Evolutionary conservation across 2,113 vertebrate species (phyloP), one percentile per base, ranked within the genome.

Genomic region (Megaceryle torquata): DNA sequence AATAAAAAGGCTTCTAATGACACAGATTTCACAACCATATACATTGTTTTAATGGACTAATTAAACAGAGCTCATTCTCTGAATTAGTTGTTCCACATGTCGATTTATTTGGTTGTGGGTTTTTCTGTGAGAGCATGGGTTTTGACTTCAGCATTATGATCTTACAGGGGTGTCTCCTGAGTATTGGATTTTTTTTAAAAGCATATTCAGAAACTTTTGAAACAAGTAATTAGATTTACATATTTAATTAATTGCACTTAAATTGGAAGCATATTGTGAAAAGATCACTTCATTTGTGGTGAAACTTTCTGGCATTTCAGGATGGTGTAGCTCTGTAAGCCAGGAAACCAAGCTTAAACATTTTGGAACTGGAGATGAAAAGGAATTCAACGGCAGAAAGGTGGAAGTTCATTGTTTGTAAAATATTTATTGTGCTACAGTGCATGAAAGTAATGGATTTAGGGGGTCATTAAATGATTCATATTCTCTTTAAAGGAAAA

Each of bases 161-260:
- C 33, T 71, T 67, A 86, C 81, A 53, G 43, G 75, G 72, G 43
- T 60, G 88, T 91, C 48, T 43, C 63, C 86, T 87, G 15, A 60
- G 11, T 60, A 46, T 79, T 89, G 44, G 65, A 33, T 76, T 94
- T 59, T 39, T 94, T 78, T 56, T 16, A 53, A 94, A 95, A 60
- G 53, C 20, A 4, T 64, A 10, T 51, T 48, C 33, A 46, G 83
- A 92, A 78, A 60, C 24, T 75, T 95, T 57, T 35, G 57, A 82
- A 61, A 84, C n/a, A 78, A 83, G 64, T 87, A 15, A 90, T 94
- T 92, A 95, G 48, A 86, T 95, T 86, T 97, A 41, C 57, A 75
- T 96, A 43, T 91, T 61, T 82, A 91, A 86, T 90, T 85, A 91
- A 79, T 41, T 81, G 69, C 74, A 59, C 83, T 97, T 93, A 53